Percentiles rank a stretch among this genome's conserved stretches.
Conservation (phyloP, 2,797 vertebrate species). For the Heterohyrax brucei region DNA sequence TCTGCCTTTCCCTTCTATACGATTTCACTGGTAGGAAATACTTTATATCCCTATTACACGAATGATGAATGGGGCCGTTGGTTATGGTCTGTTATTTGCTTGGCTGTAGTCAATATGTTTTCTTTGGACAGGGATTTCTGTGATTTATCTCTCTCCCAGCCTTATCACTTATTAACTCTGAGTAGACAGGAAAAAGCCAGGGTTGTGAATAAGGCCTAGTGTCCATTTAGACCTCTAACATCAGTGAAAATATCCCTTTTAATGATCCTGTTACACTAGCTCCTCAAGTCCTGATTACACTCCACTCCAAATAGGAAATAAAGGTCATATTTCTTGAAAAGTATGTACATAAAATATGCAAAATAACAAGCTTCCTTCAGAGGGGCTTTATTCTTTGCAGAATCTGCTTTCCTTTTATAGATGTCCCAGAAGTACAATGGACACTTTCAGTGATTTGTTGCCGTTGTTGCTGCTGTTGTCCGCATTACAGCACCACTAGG, state of each 20-base stretch:
- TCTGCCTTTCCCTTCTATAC: conserved; percentile 89
- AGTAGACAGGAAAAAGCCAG: conserved; percentile 91
- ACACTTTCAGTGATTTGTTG: conserved; percentile 77
- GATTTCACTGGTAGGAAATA: conserved; percentile 91
- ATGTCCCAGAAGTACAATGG: conserved; percentile 85
- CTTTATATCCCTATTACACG: conserved; percentile 92
- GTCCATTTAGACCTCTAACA: conserved; percentile 91
- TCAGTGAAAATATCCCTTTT: conserved; percentile 91
- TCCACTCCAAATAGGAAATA: conserved; percentile 91
- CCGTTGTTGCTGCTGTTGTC: background rate
- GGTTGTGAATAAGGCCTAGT: conserved; percentile 91
- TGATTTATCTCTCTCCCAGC: conserved; percentile 93
- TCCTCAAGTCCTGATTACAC: conserved; percentile 88
- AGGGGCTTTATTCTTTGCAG: conserved; percentile 88
- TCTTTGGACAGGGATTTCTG: conserved; percentile 93
- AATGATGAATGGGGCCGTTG: conserved; percentile 92
- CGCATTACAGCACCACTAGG: conserved; percentile 23
- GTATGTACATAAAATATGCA: conserved; percentile 90
- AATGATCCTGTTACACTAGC: conserved; percentile 90
- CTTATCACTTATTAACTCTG: conserved; percentile 94
- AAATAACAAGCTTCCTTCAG: conserved; percentile 90
- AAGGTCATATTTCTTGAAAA: conserved; percentile 91
- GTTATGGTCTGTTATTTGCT: conserved; percentile 93
- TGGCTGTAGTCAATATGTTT: conserved; percentile 94
- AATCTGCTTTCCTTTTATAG: conserved; percentile 89